These are phyloP conservation scores for Bufo gargarizans DNA, from an alignment of 2,113 vertebrate genomes.

Conservation along the genomic window DNA sequence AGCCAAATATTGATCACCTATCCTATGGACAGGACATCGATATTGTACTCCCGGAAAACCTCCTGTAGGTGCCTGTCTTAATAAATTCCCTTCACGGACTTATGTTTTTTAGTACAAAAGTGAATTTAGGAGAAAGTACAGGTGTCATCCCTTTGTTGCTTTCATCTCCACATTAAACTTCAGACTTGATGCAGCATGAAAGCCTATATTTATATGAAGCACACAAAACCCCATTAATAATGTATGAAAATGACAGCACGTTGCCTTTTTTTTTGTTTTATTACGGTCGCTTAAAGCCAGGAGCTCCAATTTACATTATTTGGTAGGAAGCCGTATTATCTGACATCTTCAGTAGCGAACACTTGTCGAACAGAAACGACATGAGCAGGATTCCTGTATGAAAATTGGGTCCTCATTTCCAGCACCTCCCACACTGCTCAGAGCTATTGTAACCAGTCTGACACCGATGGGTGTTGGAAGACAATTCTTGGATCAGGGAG, in stretches of 20 bases:
- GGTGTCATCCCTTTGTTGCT: background rate
- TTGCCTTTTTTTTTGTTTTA: background rate
- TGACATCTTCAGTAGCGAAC: conserved; percentile 3
- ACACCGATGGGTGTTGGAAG: conserved; percentile 65
- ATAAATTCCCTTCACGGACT: too few species aligned
- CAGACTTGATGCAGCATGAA: background rate
- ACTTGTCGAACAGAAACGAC: background rate
- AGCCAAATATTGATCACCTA: too few species aligned
- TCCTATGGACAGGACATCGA: too few species aligned
- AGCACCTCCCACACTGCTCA: conserved; percentile 74
- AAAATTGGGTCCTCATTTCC: conserved; percentile 70
- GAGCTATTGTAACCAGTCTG: conserved; percentile 67
- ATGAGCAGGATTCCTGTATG: conserved; percentile 57
- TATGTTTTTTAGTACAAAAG: background rate
- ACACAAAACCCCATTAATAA: conserved; percentile 2
- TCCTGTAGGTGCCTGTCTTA: too few species aligned
- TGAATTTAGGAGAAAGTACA: background rate
- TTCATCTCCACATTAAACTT: background rate
- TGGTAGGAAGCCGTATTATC: background rate
- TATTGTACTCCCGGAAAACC: too few species aligned
- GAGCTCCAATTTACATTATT: background rate
- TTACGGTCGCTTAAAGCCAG: background rate
- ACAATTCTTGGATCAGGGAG: conserved; percentile 59
- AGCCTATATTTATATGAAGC: conserved; percentile 2
- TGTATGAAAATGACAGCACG: background rate